Evolutionary conservation across 2,113 vertebrate genomes (phyloP), one percentile per base, ranked within the genome.

Genomic region (Bombycilla garrulus): DNA sequence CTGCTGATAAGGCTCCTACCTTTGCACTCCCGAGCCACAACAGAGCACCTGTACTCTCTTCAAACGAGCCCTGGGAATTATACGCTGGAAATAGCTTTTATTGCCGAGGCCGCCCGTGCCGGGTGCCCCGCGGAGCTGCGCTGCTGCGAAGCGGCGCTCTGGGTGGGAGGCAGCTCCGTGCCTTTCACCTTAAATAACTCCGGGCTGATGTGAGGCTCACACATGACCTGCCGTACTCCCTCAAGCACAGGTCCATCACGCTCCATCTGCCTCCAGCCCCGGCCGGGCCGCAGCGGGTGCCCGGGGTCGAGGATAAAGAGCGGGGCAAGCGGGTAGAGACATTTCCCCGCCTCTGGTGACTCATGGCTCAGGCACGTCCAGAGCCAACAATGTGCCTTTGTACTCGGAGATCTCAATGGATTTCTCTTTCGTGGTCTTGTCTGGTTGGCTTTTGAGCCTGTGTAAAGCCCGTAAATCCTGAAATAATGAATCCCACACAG

Each of bases 321-420:
- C 50, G 2, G 7, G 5, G 81, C 85, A 6, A 85, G 61, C 44
- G 17, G 44, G 73, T 0, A 61, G 58, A 36, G 87, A 94, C 86
- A 38, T 91, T 93, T 90, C 92, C 92, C 88, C 19, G 64, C 76
- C 94, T 70, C 76, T 71, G 80, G 94, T 95, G 96, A 97, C 82
- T 96, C 96, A 96, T 3, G 94, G 94, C 91, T 90, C 94, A 78
- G 94, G 88, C 95, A 61, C 38, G 80, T 66, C n/a, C 82, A 54
- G 86, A 77, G 80, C 91, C 92, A 51, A 95, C 95, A 97, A 91
- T 84, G 83, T n/a, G 82, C 69, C 72, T 94, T 96, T 97, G 96
- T 96, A 0, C 64, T 78, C 17, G 0, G 44, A 80, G 76, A 90
- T 88, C 95, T 86, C 90, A 61, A 61, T 86, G 88, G 90, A 83